Percentiles rank a stretch among this genome's conserved stretches.
Evolutionary conservation across 2,888 invertebrate genomes (phyloP).

Genomic region (Drosophila borealis): DNA sequence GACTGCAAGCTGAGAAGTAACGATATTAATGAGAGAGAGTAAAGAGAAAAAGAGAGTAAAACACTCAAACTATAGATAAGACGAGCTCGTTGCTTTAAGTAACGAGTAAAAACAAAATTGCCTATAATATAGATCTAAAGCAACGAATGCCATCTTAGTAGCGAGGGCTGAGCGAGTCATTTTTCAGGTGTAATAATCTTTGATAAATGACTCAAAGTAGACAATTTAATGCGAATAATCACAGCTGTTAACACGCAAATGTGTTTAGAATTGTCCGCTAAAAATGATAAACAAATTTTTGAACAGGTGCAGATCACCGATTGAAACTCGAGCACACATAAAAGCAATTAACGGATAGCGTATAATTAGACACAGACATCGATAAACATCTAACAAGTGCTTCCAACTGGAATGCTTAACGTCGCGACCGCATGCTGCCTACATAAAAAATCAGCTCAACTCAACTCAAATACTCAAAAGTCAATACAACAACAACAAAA

Average conservation of each 20-base stretch:
- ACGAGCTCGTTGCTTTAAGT: not conserved
- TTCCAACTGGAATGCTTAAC: not conserved
- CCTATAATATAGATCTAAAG: not conserved
- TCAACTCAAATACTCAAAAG: slow-evolving; percentile 15
- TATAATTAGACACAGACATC: slow-evolving; percentile 1
- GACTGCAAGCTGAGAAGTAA: not conserved
- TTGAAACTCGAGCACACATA: slow-evolving; percentile 2
- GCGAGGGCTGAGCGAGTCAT: not conserved
- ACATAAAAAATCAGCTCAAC: slow-evolving; percentile 14
- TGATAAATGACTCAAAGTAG: not conserved
- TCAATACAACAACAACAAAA: slow-evolving; percentile 7
- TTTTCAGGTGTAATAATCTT: not conserved
- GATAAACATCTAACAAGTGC: slow-evolving; percentile 1
- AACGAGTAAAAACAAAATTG: not conserved
- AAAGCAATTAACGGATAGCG: slow-evolving; percentile 11
- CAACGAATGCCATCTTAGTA: no score
- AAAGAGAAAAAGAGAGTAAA: not conserved
- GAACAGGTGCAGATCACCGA: not conserved
- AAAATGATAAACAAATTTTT: slow-evolving; percentile 4
- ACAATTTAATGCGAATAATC: not conserved
- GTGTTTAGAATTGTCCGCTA: not conserved
- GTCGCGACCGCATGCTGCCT: not conserved
- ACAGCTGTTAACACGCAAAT: slow-evolving; percentile 6
- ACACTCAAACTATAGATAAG: not conserved
- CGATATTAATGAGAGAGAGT: not conserved